phyloP scores from a whole-genome alignment of 2,888 invertebrate species.

The Agrotis puta region DNA sequence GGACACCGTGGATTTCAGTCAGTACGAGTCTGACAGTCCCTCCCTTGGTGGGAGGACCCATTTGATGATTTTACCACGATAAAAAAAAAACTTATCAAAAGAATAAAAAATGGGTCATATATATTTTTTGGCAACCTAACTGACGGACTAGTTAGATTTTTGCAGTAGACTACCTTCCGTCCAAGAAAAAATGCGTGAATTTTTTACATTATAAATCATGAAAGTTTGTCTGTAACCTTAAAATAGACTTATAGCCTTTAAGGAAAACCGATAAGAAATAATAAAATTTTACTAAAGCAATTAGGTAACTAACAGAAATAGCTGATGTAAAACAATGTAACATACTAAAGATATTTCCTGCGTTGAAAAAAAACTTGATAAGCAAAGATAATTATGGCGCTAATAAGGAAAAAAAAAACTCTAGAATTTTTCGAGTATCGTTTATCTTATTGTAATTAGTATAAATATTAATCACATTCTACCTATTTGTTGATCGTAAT shows the following conservation, averaged over 20 bases:
- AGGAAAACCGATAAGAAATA: neutral
- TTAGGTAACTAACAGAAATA: neutral
- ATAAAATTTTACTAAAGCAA: neutral
- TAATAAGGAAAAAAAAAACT: slow-evolving; percentile 21
- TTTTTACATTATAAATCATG: too few species aligned
- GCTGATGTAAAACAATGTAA: neutral
- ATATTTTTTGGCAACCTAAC: too few species aligned
- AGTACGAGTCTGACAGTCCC: too few species aligned
- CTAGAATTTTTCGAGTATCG: neutral
- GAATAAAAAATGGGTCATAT: too few species aligned
- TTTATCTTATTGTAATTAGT: slow-evolving; percentile 29
- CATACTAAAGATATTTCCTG: slow-evolving; percentile 43
- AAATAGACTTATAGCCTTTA: neutral
- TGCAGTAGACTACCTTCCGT: too few species aligned
- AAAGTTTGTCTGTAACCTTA: too few species aligned
- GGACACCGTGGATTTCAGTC: too few species aligned
- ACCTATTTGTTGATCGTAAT: slow-evolving; percentile 5
- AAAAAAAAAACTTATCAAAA: too few species aligned
- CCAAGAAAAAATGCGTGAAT: neutral
- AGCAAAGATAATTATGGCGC: slow-evolving; percentile 1
- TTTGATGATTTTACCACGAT: too few species aligned
- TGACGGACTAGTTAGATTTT: too few species aligned
- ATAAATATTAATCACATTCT: slow-evolving; percentile 12
- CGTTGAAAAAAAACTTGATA: slow-evolving; percentile 30
- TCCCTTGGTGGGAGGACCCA: too few species aligned